A percentile compares a stretch with the other conserved stretches of the same genome.
phyloP scores from a whole-genome alignment of 2,797 vertebrate species.

The Philypnodon macrostomus region DNA sequence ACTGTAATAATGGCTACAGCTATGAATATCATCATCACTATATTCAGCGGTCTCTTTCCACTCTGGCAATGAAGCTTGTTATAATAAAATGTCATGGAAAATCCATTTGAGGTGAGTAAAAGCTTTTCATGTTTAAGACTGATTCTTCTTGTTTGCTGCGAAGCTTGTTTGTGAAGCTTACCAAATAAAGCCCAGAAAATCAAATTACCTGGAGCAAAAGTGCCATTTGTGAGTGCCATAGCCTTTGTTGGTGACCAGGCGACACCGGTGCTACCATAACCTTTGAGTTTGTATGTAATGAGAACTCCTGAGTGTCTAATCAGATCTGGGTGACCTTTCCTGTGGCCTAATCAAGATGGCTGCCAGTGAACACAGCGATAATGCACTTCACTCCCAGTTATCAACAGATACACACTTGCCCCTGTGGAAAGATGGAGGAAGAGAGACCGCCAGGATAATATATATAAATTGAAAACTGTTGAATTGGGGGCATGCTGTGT shows the following conservation, averaged over 20 bases:
- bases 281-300: conserved; percentile 63
- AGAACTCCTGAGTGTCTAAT: conserved; percentile 75
- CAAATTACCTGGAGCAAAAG: conserved; percentile 36
- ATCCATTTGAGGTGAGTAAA: conserved; percentile 59
- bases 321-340: conserved; percentile 74
- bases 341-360: conserved; percentile 71
- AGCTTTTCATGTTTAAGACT: conserved; percentile 44
- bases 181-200: conserved; percentile 44
- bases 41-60: conserved; percentile 37
- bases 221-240: conserved; percentile 14
- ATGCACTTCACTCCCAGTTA: conserved; percentile 76
- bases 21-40: conserved; percentile 66
- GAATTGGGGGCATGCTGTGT: no score
- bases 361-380: conserved; percentile 73
- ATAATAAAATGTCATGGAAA: conserved; percentile 48
- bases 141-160: conserved; percentile 32
- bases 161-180: conserved; percentile 21
- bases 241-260: conserved; percentile 26
- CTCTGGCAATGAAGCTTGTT: conserved; percentile 44
- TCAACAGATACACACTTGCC: conserved; percentile 62
- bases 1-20: conserved; percentile 60
- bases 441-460: conserved; percentile 19
- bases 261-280: conserved; percentile 50
- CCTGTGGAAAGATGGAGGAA: conserved; percentile 62
- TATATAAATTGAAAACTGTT: conserved; percentile 39